These are phyloP conservation scores for Sarcophaga carnaria DNA, from an alignment of 2,888 invertebrate genomes.

Conservation along the genomic window DNA sequence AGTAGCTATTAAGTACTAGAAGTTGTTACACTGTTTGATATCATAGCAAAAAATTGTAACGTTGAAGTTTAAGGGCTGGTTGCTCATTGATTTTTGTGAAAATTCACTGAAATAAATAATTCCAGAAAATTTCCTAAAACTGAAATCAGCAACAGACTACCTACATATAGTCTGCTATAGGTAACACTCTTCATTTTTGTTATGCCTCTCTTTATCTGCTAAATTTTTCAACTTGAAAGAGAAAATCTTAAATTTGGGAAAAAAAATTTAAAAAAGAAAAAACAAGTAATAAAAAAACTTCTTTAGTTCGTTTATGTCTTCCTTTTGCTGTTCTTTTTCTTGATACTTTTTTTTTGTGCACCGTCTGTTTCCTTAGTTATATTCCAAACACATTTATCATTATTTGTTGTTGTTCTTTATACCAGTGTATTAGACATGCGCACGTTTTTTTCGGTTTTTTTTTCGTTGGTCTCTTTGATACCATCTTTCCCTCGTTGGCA, in stretches of 20 bases:
- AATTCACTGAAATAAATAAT: too few relatives aligned
- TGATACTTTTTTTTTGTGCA: background rate
- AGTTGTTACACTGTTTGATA: too few relatives aligned
- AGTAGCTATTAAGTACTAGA: too few relatives aligned
- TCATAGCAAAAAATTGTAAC: too few relatives aligned
- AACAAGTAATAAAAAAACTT: background rate
- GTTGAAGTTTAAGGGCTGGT: too few relatives aligned
- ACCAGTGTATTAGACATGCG: constrained; percentile 37
- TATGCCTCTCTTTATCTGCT: background rate
- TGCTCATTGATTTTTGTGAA: too few relatives aligned
- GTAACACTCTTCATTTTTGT: constrained; percentile 10
- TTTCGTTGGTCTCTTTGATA: constrained; percentile 17
- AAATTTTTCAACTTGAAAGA: background rate
- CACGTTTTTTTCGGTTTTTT: constrained; percentile 45
- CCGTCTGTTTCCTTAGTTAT: constrained; percentile 32
- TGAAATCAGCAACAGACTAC: too few relatives aligned
- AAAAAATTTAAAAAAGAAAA: background rate
- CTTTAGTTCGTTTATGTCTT: background rate
- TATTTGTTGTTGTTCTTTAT: background rate
- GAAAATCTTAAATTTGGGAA: background rate
- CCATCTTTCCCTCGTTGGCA: constrained; percentile 9
- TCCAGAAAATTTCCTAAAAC: too few relatives aligned
- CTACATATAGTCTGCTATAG: too few relatives aligned
- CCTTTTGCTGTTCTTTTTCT: constrained; percentile 16
- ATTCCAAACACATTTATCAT: constrained; percentile 24